phyloP scores from a whole-genome alignment of 2,888 invertebrate genomes.

The Oligia latruncula region DNA sequence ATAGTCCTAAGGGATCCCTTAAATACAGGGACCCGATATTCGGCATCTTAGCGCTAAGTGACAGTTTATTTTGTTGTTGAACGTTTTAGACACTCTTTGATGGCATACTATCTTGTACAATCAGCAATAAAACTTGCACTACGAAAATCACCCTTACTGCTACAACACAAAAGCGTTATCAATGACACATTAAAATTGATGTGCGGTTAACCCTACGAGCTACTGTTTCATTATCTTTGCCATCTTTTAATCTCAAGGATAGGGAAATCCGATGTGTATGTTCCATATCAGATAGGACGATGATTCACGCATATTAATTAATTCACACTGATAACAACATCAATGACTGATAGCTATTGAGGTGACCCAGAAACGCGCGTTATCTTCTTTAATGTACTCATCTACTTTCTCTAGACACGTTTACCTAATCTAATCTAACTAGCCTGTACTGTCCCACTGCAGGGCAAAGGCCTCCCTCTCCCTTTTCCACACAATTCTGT shows the following conservation, averaged over 20 bases:
- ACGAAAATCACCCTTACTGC: not conserved
- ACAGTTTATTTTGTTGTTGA: too few species aligned
- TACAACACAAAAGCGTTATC: not conserved
- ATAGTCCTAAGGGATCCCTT: too few species aligned
- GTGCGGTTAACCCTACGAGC: not conserved
- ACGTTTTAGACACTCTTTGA: not conserved
- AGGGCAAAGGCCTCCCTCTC: too few species aligned
- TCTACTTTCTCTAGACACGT: slow-evolving; percentile 1
- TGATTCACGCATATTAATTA: slow-evolving; percentile 27
- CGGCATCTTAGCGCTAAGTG: too few species aligned
- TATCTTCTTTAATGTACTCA: not conserved
- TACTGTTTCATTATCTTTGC: not conserved
- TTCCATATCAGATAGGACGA: not conserved
- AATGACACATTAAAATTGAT: not conserved
- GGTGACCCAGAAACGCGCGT: slow-evolving; percentile 11
- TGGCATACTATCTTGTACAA: not conserved
- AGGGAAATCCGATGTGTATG: slow-evolving; percentile 7
- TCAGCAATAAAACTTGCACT: not conserved
- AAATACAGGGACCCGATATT: too few species aligned
- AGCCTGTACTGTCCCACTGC: too few species aligned
- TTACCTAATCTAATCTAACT: not conserved
- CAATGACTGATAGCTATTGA: slow-evolving; percentile 1
- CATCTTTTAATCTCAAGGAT: slow-evolving; percentile 4
- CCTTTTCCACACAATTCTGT: too few species aligned
- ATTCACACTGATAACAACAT: slow-evolving; percentile 19